Conservation (phyloP, 1,140 invertebrate species). For the Anadara kagoshimensis region DNA sequence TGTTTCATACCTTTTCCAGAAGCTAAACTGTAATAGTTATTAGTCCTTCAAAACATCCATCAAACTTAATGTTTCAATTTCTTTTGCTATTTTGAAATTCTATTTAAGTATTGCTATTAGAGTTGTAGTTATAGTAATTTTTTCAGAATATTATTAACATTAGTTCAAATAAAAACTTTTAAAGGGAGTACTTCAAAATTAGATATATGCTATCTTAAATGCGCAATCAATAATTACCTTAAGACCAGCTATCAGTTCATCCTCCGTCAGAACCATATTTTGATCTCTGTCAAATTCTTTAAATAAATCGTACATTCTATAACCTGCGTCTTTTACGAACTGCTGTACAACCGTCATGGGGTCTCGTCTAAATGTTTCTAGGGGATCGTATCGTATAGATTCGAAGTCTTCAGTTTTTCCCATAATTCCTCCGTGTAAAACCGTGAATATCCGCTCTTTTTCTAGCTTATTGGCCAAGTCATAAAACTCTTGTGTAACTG, state of each 20-base stretch:
- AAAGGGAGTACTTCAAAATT: no score
- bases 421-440: conserved; percentile 51
- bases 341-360: conserved; percentile 64
- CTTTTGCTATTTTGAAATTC: background rate
- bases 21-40: no score
- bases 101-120: no score
- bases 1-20: no score
- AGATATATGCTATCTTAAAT: no score
- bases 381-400: conserved; percentile 29
- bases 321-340: conserved; percentile 55
- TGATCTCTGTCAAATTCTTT: conserved; percentile 67
- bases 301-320: conserved; percentile 68
- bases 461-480: conserved; percentile 76
- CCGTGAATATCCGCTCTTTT: conserved; percentile 76
- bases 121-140: no score
- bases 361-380: conserved; percentile 51
- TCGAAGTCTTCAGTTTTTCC: conserved; percentile 28
- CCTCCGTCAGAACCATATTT: conserved; percentile 46
- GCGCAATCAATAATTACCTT: conserved; percentile 50
- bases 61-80: background rate
- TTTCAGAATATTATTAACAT: no score
- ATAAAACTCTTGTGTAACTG: conserved; percentile 61
- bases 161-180: no score
- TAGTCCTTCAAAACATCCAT: background rate
- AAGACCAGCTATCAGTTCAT: conserved; percentile 58